Base-by-base conservation (phyloP, 2,797 vertebrate genomes). In the Triplophysa bombifrons region DNA sequence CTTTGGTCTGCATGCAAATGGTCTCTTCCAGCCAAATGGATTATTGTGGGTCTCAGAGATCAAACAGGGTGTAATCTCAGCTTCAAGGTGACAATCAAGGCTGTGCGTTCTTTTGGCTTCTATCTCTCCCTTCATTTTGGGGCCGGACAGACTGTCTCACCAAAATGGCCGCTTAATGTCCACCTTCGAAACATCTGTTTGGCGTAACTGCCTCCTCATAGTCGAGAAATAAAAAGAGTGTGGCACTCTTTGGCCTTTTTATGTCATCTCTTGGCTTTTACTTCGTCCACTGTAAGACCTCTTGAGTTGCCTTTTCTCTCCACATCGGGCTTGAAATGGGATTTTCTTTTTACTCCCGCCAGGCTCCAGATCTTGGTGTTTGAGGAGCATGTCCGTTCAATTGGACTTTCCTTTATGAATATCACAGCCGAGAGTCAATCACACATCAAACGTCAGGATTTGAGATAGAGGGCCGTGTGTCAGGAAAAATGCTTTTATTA, bases 11-110 rank as follows among this genome's bases (percentile, higher is more conserved):
- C 90, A 90, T 91, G 90, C 87, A 90, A 92, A 91, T 91, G 89
- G 70, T 74, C 80, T 66, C 85, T 84, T 87, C 85, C 70, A 88
- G 88, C 87, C 84, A 90, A 89, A 90, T 88, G 88, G 90, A 93
- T 92, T 84, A 86, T 90, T 88, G 30, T 46, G 69, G 30, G 64
- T 68, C 70, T 80, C 50, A 53, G 65, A 61, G 41, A 88, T 91
- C 89, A 89, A 91, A 91, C 91, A 88, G 95, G 97, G 97, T 98
- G 98, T 99, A 97, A 99, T 98, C 96, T 98, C 96, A 96, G 93
- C 93, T 95, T 95, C 91, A 92, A 90, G 93, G 92, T 93, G 92
- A 91, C 93, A 88, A 91, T 92, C 94, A 94, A 95, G 95, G 96
- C 96, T 97, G 96, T 93, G 92, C 91, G 93, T 94, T 95, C 95